phyloP scores from a whole-genome alignment of 2,113 vertebrate species.

The Collichthys lucidus region DNA sequence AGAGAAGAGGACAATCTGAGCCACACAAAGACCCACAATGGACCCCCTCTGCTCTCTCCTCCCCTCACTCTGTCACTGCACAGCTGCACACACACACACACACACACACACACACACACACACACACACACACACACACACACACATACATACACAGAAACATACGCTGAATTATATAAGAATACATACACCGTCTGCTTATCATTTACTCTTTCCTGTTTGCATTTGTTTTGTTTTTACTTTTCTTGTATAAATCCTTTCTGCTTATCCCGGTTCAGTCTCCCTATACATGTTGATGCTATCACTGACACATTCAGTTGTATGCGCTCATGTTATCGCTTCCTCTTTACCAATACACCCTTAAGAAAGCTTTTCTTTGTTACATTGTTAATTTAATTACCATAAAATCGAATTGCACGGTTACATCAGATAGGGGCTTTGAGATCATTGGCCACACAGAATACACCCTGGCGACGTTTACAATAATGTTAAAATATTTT shows the following conservation, averaged over 20 bases:
- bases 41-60: conserved; percentile 77
- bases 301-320: not conserved
- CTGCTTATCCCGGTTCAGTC: not conserved
- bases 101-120: not conserved
- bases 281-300: not conserved
- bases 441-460: not conserved
- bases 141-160: not conserved
- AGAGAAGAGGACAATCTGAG: conserved; percentile 85
- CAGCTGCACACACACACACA: conserved; percentile 67
- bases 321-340: not conserved
- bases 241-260: conserved; percentile 10
- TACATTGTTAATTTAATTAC: not conserved
- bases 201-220: conserved; percentile 10
- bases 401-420: not conserved
- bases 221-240: conserved; percentile 5
- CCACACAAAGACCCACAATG: conserved; percentile 82
- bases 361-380: not conserved
- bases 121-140: conserved; percentile 20
- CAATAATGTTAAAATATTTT: conserved; percentile 11
- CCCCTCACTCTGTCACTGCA: conserved; percentile 58
- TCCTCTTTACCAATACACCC: not conserved
- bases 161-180: conserved; percentile 25
- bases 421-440: conserved; percentile 3
- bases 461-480: conserved; percentile 10
- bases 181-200: conserved; percentile 32